Conservation (phyloP, 2,888 invertebrate species). For the Oscheius sp. region DNA sequence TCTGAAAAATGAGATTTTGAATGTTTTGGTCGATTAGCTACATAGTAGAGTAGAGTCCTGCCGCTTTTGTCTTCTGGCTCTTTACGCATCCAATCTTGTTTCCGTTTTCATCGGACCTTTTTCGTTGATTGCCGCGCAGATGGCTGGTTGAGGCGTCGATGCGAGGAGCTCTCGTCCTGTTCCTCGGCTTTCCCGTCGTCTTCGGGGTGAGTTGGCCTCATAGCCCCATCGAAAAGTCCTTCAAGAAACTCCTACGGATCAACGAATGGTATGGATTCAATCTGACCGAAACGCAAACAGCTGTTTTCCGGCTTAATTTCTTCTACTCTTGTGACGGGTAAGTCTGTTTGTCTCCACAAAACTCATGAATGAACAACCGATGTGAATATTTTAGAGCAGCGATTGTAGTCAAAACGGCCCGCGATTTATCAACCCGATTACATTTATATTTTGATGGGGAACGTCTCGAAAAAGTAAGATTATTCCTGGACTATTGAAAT, state of each 20-base stretch:
- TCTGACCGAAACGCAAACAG: neutral
- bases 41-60: neutral
- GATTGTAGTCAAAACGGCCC: slow-evolving; percentile 6
- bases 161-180: slow-evolving; percentile 13
- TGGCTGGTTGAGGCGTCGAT: slow-evolving; percentile 28
- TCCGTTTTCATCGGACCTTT: slow-evolving; percentile 30
- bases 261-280: slow-evolving; percentile 31
- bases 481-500: neutral
- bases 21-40: slow-evolving; percentile 6
- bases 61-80: slow-evolving; percentile 20
- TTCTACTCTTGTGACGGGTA: slow-evolving; percentile 31
- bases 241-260: slow-evolving; percentile 24
- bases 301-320: slow-evolving; percentile 12
- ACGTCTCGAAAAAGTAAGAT: slow-evolving; percentile 21
- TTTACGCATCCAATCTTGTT: slow-evolving; percentile 39
- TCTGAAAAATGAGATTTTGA: no score
- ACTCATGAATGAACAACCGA: neutral
- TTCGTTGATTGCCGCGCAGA: slow-evolving; percentile 29
- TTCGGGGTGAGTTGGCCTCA: neutral
- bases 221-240: neutral
- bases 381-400: slow-evolving; percentile 10
- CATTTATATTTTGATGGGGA: slow-evolving; percentile 25
- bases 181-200: neutral
- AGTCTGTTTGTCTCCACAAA: neutral
- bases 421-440: neutral